These are phyloP conservation scores for Nemopilema nomurai DNA, from an alignment of 30 jellyfish, hydroid and myxozoan genomes.

Conservation along the genomic window DNA sequence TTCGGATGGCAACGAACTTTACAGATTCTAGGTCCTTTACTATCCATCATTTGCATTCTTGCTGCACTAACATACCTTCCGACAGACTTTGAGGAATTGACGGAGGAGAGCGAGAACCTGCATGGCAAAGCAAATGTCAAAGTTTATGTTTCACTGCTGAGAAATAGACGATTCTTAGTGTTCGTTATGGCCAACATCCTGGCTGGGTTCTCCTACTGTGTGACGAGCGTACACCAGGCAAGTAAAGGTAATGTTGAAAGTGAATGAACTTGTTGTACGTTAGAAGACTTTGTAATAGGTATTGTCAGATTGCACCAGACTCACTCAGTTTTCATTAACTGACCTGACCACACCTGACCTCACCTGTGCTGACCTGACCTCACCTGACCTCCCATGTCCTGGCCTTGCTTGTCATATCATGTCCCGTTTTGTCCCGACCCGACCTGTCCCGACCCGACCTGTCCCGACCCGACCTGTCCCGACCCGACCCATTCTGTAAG, in stretches of 20 bases:
- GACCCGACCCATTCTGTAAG: not conserved
- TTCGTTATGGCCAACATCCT: not conserved
- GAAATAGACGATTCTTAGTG: not conserved
- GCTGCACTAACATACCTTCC: constrained; percentile 1
- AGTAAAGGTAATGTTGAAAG: not conserved
- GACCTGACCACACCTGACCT: too few species aligned
- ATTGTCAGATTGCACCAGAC: too few species aligned
- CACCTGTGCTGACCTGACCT: too few species aligned
- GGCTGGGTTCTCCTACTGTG: constrained; percentile 19
- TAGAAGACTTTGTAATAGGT: too few species aligned
- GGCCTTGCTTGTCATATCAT: too few species aligned
- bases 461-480: not conserved
- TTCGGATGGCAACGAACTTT: constrained; percentile 17
- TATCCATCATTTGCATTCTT: not conserved
- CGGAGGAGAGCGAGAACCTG: not conserved
- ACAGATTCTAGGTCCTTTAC: not conserved
- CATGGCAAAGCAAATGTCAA: not conserved
- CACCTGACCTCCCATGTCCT: too few species aligned
- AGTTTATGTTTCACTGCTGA: not conserved
- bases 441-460: not conserved
- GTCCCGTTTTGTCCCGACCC: not conserved
- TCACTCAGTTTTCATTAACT: too few species aligned
- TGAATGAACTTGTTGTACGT: not conserved
- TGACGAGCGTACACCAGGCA: constrained; percentile 56
- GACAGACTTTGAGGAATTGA: not conserved